Evolutionary conservation across 2,113 vertebrate species (phyloP).

Genomic region (Plotosus lineatus): DNA sequence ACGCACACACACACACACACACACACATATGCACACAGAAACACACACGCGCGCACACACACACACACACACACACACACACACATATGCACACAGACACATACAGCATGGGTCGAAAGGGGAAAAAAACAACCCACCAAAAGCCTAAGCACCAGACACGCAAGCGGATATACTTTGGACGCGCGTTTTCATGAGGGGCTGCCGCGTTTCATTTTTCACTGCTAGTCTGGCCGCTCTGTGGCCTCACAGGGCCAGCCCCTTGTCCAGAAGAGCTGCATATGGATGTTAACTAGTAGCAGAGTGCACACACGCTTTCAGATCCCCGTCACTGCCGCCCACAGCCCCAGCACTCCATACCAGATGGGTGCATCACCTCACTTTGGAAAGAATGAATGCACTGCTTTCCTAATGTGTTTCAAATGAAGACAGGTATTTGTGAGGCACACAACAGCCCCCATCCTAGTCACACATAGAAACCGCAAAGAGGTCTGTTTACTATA

Average conservation of each 20-base stretch:
- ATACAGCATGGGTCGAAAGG: conserved; percentile 26
- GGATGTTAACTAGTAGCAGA: conserved; percentile 70
- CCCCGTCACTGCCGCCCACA: conserved; percentile 59
- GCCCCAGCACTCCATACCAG: conserved; percentile 67
- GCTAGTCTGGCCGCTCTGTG: conserved; percentile 54
- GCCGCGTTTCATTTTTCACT: conserved; percentile 67
- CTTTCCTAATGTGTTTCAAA: conserved; percentile 71
- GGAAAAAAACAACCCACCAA: conserved; percentile 22
- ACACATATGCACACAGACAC: conserved; percentile 31
- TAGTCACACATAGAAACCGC: conserved; percentile 36
- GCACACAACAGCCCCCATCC: conserved; percentile 23
- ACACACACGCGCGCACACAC: too few relatives aligned
- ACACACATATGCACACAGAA: too few relatives aligned
- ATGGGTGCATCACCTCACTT: conserved; percentile 66
- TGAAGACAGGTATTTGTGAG: conserved; percentile 68
- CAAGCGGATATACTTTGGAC: conserved; percentile 59
- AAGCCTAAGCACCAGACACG: conserved; percentile 61
- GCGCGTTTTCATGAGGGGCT: conserved; percentile 56
- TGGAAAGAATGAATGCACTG: conserved; percentile 73
- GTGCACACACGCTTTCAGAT: conserved; percentile 41
- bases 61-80: not conserved
- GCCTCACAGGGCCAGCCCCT: conserved; percentile 55
- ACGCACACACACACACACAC: too few relatives aligned
- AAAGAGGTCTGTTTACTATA: conserved; percentile 35
- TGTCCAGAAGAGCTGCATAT: conserved; percentile 61